Base-by-base conservation (phyloP, 1,140 invertebrate genomes). In the Ditylenchus dipsaci region DNA sequence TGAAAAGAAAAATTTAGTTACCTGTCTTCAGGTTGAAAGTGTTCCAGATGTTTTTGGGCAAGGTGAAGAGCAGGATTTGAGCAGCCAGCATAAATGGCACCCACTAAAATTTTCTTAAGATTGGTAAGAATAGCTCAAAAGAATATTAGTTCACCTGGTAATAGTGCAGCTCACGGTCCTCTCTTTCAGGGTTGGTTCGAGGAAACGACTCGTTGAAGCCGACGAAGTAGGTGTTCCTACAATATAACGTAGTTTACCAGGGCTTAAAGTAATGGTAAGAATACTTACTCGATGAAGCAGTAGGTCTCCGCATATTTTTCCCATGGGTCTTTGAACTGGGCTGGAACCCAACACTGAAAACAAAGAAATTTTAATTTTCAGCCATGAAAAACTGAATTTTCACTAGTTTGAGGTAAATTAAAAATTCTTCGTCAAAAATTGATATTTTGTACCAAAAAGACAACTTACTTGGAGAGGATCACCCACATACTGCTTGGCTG, bases 331-430 rank as follows among this genome's bases (percentile, higher is more conserved):
- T 60, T 70, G 57, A 74, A 74, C 49, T 74, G 53, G 26, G 71
- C 67, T 8, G 72, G 72, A 26, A 76, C 69, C 74, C 74, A 75
- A 62, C 74, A 75, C 57, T 74, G 75, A 71, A 53, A 53, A 21
- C 15, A 3, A 3, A 53, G 49, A 53, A 53, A 3, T 38, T 3
- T 38, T 38, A 38, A 38, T 11, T 38, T 38, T 38, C 3, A 38
- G 33, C 11, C 11, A 5, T 5, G 11, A 11, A 38, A 38, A 11
- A 11, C 33, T 38, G 33, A 11, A 3, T 38, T 38, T 3, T 11
- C 3, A 38, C 33, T 38, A 38, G 33, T 38, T 38, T 38, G 3
- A 38, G 33, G 33, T 38, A 3, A 5, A 38, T 3, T 38, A 38
- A 56, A 63, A 45, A 8, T 17, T 33, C 27, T 19, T 15, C 19